Evolutionary conservation across 2,113 vertebrate species (phyloP), one percentile per base, ranked within the genome.

Genomic region (Cranoglanis bouderius): DNA sequence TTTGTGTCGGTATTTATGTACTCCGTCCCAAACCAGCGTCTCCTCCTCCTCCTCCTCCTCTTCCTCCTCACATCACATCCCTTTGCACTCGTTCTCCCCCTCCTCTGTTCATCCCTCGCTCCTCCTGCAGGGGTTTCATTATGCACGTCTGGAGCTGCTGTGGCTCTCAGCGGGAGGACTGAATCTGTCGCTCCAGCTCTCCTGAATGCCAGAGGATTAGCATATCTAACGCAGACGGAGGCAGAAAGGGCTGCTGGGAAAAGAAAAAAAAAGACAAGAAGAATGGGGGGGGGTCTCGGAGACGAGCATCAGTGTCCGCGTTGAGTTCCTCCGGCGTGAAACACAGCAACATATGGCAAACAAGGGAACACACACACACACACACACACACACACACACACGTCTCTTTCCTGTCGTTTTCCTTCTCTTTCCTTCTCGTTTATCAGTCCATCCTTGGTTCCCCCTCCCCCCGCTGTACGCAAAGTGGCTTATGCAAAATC

Each of bases 61-160:
- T n/a, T 43, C 77, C 87, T 92, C 94, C 94, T 93, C 90, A 70
- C n/a, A 49, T 70, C 43, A 70, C n/a, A 49, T 70, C 43, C 29
- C 65, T 29, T 24, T 21, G 0, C 51, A 26, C 93, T 95, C 94
- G 91, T 95, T 94, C 61, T 77, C 61, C 38, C 29, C 57, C 87
- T 75, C 67, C 53, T 92, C 88, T 38, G 21, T 70, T 91, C 84
- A 87, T 90, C 88, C 74, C 90, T 92, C 92, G 88, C 88, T 93
- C 94, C 94, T 93, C 90, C 94, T 96, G 94, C 93, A 96, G 95
- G 94, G 96, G 94, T 93, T 94, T 95, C 95, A 96, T 96, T 96
- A 96, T 95, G 92, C 93, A 94, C 94, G 95, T 94, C 92, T 95
- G 93, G 94, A 94, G 93, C 70, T 80, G 75, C 93, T 92, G 93